Evolutionary conservation across 2,113 vertebrate species (phyloP), one percentile per base, ranked within the genome.

Genomic region (Tupaia tana): DNA sequence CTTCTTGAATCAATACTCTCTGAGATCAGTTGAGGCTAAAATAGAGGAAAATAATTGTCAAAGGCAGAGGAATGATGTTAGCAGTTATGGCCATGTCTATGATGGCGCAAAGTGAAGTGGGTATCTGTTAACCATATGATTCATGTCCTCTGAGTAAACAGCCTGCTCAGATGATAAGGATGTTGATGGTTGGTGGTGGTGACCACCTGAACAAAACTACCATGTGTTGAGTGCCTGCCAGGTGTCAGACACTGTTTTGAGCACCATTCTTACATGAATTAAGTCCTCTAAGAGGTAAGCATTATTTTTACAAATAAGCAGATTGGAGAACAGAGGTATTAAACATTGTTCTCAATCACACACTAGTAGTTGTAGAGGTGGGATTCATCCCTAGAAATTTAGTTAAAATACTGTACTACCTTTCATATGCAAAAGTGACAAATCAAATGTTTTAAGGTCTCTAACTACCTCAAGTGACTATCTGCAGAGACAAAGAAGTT

Each of bases 11-110:
- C 66, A 93, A 61, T 27, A 67, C 3, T 11, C 91, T 73, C 77
- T 73, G 77, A 82, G 73, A 86, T 90, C 52, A 94, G 95, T 59
- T 96, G 66, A 86, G 63, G 29, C 29, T 64, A 59, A 96, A 94
- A 79, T 89, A 96, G 77, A 95, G 83, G 75, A 96, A 97, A 96
- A 94, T 82, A 93, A 29, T 27, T 94, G 93, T 91, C 19, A 77
- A 0, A 94, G 75, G 43, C 52, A 71, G 97, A 94, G 52, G 87
- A 95, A 91, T 43, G 34, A 63, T 2, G 9, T 64, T 89, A 96
- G 66, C 69, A 84, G 69, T 79, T 89, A 61, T 31, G 22, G 56
- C 13, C 25, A 7, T 74, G 70, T 73, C 20, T 83, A 24, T 2
- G 18, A 66, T 25, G 59, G 34, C n/a, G 81, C n/a, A 71, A 61